Conservation (phyloP, 2,113 vertebrate species). For the Poeciliopsis turrubarensis region DNA sequence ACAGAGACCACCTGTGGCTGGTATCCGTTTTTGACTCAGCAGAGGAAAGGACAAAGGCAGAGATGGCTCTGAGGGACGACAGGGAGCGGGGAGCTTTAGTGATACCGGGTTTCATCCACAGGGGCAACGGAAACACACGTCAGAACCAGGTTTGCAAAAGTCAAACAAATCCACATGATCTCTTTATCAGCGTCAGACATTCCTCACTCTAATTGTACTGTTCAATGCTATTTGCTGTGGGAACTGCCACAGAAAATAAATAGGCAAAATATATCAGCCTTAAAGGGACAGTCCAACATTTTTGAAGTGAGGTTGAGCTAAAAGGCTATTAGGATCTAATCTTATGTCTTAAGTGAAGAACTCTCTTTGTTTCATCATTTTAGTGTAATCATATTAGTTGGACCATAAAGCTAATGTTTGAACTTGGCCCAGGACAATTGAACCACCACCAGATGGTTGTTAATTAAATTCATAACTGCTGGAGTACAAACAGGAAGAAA, state of each 20-base stretch:
- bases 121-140: slow-evolving; percentile 15
- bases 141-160: slow-evolving; percentile 6
- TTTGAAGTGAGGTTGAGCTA: neutral
- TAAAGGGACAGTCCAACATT: neutral
- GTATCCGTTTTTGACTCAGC: slow-evolving; percentile 63
- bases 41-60: slow-evolving; percentile 72
- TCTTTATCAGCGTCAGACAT: neutral
- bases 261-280: neutral
- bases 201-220: neutral
- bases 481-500: too few species aligned
- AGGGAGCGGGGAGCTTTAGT: slow-evolving; percentile 2
- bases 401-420: neutral
- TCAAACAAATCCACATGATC: slow-evolving; percentile 4
- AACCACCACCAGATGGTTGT: neutral
- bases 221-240: neutral
- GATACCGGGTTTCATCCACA: neutral
- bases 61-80: slow-evolving; percentile 59
- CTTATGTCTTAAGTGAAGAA: neutral
- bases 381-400: neutral
- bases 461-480: too few species aligned
- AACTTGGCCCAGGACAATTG: neutral
- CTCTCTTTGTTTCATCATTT: neutral
- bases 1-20: slow-evolving; percentile 72
- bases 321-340: neutral
- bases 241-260: neutral